These are phyloP conservation scores for Bufo gargarizans DNA, from an alignment of 2,113 vertebrate species.

Conservation along the genomic window DNA sequence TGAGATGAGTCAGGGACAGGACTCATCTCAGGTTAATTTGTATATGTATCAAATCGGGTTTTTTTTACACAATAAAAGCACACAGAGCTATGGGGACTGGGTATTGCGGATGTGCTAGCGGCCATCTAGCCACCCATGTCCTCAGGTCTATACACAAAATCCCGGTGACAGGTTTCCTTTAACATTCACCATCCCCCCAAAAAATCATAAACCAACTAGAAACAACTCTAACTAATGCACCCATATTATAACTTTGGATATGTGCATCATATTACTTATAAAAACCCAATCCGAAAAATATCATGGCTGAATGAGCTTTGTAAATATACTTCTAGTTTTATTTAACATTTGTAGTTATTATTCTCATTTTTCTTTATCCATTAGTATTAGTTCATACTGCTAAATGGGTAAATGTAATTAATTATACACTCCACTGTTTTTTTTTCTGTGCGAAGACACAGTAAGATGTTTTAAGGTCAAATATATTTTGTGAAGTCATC, in stretches of 20 bases:
- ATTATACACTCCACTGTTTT: neutral
- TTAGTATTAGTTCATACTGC: neutral
- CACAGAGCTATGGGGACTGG: no score
- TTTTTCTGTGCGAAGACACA: neutral
- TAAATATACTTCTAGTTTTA: constrained; percentile 18
- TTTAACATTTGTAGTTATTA: neutral
- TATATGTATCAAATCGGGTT: no score
- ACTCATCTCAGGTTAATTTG: no score
- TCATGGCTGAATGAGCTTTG: constrained; percentile 5
- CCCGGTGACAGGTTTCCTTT: no score
- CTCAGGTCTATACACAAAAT: no score
- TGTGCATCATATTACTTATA: neutral
- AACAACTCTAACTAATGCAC: neutral
- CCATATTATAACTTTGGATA: neutral
- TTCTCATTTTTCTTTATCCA: neutral
- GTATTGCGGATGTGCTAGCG: no score
- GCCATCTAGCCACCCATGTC: no score
- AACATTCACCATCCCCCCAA: no score
- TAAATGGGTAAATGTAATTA: neutral
- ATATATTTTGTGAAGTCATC: neutral
- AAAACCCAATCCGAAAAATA: neutral
- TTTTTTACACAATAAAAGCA: no score
- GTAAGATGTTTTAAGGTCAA: neutral
- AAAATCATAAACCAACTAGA: no score
- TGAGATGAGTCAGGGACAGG: no score